These are phyloP conservation scores for Portevinia maculata DNA, from an alignment of 2,888 invertebrate genomes.

Conservation along the genomic window DNA sequence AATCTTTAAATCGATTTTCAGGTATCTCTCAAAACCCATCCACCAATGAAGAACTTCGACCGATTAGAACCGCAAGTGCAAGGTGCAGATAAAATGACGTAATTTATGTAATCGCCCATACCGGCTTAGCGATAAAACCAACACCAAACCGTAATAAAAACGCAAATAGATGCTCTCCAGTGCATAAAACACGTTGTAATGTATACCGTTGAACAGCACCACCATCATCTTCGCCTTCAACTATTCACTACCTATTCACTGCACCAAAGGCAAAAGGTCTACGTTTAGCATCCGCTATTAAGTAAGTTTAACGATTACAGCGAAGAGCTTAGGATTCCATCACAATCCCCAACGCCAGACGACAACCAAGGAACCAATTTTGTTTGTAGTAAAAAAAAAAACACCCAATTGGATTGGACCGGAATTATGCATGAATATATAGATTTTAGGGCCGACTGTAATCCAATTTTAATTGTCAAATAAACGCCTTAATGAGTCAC, in stretches of 20 bases:
- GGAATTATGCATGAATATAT: constrained; percentile 16
- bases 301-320: constrained; percentile 61
- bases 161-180: constrained; percentile 67
- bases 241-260: not conserved
- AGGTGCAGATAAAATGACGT: constrained; percentile 54
- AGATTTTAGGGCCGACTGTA: constrained; percentile 39
- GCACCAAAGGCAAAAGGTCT: constrained; percentile 3
- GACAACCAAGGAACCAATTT: constrained; percentile 21
- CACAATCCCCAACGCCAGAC: constrained; percentile 10
- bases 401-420: constrained; percentile 13
- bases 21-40: constrained; percentile 4
- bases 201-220: constrained; percentile 55
- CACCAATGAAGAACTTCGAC: constrained; percentile 15
- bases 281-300: constrained; percentile 51
- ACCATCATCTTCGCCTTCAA: constrained; percentile 10
- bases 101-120: constrained; percentile 65
- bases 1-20: constrained; percentile 44
- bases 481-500: constrained; percentile 47
- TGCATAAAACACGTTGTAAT: constrained; percentile 70
- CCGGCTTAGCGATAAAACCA: constrained; percentile 64
- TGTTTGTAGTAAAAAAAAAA: constrained; percentile 30
- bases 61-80: constrained; percentile 56
- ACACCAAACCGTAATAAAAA: constrained; percentile 71
- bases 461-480: constrained; percentile 67
- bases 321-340: constrained; percentile 46